These are phyloP conservation scores for Malurus melanocephalus DNA, from an alignment of 2,113 vertebrate species.

Conservation along the genomic window DNA sequence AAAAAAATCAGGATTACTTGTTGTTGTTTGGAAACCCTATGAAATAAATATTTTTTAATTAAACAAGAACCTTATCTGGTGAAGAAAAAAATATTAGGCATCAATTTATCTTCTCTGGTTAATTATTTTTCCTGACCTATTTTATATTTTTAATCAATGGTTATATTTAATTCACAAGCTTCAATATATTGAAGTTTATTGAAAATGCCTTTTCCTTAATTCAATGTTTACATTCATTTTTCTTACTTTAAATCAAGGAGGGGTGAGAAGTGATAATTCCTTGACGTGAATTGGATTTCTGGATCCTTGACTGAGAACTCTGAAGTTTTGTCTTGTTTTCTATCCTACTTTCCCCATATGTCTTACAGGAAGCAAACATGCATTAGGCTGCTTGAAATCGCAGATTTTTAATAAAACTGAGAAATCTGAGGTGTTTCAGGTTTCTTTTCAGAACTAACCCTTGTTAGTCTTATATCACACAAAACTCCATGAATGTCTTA, in stretches of 20 bases:
- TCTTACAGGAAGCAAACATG: neutral
- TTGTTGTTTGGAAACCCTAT: neutral
- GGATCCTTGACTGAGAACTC: neutral
- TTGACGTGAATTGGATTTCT: neutral
- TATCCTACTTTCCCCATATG: neutral
- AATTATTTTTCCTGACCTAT: conserved; percentile 22
- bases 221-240: conserved; percentile 37
- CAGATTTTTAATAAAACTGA: neutral
- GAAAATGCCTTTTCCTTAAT: conserved; percentile 19
- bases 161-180: conserved; percentile 46
- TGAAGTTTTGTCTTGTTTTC: neutral
- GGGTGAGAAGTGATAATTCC: neutral
- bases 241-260: neutral
- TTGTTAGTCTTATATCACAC: neutral
- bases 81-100: neutral
- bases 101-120: neutral
- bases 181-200: conserved; percentile 21
- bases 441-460: neutral
- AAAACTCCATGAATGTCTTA: neutral
- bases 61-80: neutral
- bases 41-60: neutral
- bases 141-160: conserved; percentile 30
- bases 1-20: neutral
- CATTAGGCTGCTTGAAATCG: neutral
- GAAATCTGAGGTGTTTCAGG: neutral